Conservation (phyloP, 2,888 invertebrate genomes). For the Pomacea canaliculata region DNA sequence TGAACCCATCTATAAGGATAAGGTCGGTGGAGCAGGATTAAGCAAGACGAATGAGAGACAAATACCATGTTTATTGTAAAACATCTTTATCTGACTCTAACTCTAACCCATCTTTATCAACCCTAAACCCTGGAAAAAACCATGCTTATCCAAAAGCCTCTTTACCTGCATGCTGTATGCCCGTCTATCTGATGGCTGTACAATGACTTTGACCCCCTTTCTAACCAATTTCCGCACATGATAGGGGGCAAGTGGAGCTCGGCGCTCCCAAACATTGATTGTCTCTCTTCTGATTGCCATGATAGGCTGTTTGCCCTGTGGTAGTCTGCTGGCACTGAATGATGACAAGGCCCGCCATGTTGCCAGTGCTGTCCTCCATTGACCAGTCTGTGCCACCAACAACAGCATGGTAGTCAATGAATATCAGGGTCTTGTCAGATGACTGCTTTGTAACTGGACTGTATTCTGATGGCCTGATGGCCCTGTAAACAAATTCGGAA, state of each 20-base stretch:
- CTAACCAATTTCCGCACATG: constrained; percentile 91
- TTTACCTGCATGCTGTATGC: constrained; percentile 95
- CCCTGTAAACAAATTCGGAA: no score
- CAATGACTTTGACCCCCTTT: constrained; percentile 90
- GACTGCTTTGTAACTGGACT: neutral
- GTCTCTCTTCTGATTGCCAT: constrained; percentile 72
- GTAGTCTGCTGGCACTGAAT: constrained; percentile 15
- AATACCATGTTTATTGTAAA: no score
- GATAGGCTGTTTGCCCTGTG: constrained; percentile 29
- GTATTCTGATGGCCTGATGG: neutral
- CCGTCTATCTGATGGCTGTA: constrained; percentile 97
- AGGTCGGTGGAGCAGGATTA: no score
- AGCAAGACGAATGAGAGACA: no score
- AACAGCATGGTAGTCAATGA: neutral
- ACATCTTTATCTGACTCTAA: no score
- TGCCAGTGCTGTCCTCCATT: neutral
- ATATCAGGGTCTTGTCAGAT: neutral
- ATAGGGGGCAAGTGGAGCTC: constrained; percentile 92
- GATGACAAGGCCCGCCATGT: constrained; percentile 2
- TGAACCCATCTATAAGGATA: no score
- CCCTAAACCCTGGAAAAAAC: no score
- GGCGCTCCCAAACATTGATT: constrained; percentile 75
- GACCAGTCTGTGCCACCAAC: neutral
- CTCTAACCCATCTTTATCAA: no score
- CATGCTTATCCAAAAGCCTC: neutral